phyloP scores from a whole-genome alignment of 2,113 vertebrate genomes.

The Ctenomys sociabilis region DNA sequence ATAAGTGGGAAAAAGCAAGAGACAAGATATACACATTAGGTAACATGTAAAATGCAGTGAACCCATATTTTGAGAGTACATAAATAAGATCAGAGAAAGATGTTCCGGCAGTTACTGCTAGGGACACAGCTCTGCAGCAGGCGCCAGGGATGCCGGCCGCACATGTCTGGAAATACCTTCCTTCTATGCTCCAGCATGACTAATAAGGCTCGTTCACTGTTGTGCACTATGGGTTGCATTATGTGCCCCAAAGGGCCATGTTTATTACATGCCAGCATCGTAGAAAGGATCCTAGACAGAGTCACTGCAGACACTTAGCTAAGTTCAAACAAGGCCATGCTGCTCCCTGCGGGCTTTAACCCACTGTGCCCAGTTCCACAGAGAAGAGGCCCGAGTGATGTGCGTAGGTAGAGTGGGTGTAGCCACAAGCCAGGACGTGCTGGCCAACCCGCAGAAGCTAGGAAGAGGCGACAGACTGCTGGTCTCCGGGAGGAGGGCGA shows the following conservation, averaged over 20 bases:
- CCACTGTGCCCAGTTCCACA: no score
- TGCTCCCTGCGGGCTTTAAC: not conserved
- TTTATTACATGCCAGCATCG: not conserved
- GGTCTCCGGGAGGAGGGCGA: not conserved
- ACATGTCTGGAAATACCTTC: not conserved
- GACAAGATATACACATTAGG: not conserved
- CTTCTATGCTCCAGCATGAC: not conserved
- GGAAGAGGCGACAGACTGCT: not conserved
- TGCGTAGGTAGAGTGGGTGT: not conserved
- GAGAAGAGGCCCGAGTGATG: not conserved
- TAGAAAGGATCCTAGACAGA: not conserved
- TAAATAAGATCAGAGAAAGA: not conserved
- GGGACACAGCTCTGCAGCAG: not conserved
- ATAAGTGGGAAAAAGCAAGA: not conserved
- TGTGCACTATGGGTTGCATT: not conserved
- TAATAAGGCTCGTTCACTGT: not conserved
- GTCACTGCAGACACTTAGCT: not conserved
- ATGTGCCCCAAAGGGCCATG: not conserved
- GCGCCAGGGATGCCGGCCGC: not conserved
- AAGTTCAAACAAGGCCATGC: not conserved
- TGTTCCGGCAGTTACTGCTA: not conserved
- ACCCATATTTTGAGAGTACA: not conserved
- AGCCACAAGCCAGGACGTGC: not conserved
- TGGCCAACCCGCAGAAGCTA: not conserved
- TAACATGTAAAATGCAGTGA: constrained; percentile 51